Base-by-base conservation (phyloP, 2,797 vertebrate species). In the Adrianichthys oophorus region DNA sequence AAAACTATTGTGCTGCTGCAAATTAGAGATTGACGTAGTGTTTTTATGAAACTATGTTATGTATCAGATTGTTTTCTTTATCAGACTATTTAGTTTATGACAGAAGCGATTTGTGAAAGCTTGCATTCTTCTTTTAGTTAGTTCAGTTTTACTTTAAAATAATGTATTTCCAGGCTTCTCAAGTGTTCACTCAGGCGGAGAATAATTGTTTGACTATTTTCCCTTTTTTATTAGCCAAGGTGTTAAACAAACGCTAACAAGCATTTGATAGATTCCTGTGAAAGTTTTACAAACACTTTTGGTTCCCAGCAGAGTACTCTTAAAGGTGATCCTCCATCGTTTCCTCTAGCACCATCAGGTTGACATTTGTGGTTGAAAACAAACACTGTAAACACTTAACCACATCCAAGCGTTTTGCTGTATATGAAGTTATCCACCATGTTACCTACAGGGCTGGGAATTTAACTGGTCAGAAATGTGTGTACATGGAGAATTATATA, bases 401-500 rank as follows among this genome's bases (percentile, higher is more conserved):
- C 46, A 10, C 58, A 68, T 45, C 40, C 52, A 56, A 43, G 26
- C 40, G 12, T 26, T 67, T 55, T 49, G 53, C 47, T 12, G n/a
- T 48, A 65, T 23, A 40, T 50, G 41, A 46, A 15, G 19, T 52
- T 41, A 63, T 46, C 50, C n/a, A 41, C 47, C 32, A 37, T 37
- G 48, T 59, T 57, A 62, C 48, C 50, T 49, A 58, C 48, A 59
- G 48, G 41, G 19, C 48, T 48, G 59, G 65, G 51, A 63, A 63
- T 68, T 48, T 15, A 47, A 51, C 44, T 24, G 5, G 19, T 56
- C 3, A n/a, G 41, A 71, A n/a, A 4, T 59, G 62, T 67, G 43
- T 49, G 59, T 29, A 48, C 70, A 53, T 79, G 62, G 54, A 47
- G 49, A 79, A 66, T 13, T 1, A 68, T 65, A 76, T 45, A 57